Base-by-base conservation (phyloP, 2,888 invertebrate species). In the Dichetophora obliterata region DNA sequence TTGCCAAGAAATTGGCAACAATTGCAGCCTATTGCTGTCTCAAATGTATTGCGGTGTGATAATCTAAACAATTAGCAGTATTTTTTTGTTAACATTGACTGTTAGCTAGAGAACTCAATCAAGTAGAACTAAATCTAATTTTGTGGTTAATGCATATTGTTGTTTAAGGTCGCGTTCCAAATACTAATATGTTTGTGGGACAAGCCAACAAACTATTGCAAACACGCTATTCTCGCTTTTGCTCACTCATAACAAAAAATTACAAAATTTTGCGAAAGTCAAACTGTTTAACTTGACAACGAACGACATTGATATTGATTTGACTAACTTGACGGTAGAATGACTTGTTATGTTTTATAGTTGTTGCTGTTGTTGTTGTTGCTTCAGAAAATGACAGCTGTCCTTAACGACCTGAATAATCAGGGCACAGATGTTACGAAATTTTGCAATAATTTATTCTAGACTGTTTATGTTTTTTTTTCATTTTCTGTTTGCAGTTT, bases 261-360 rank as follows among this genome's bases (percentile, higher is more conserved):
- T 19, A 54, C 2, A 22, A 54, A 54, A 54, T 54, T 43, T 6
- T 6, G 14, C 3, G 11, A 43, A 43, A 43, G 43, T 48, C 48
- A 59, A 59, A 59, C 19, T 27, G 24, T 59, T 59, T 2, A 37
- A 19, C 19, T 69, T 48, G 52, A 52, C 69, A 50, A n/a, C 27
- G 52, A 50, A n/a, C 27, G 52, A 52, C 69, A 69, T 52, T 69
- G 69, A 27, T 69, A 69, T 50, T 48, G 52, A 69, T 69, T 69
- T 69, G 27, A 69, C 50, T 27, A 31, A 27, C 22, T 50, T 14
- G 48, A 43, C 9, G 66, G 22, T 24, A 27, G 31, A 69, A 9
- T 48, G 68, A 22, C 24, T 68, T 43, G 11, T 34, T n/a, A 37
- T 63, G 27, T 27, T 63, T 8, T 5, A 63, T 14, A 37, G 31